These are phyloP conservation scores for Ylistrum balloti DNA, from an alignment of 1,140 invertebrate species.

Conservation along the genomic window DNA sequence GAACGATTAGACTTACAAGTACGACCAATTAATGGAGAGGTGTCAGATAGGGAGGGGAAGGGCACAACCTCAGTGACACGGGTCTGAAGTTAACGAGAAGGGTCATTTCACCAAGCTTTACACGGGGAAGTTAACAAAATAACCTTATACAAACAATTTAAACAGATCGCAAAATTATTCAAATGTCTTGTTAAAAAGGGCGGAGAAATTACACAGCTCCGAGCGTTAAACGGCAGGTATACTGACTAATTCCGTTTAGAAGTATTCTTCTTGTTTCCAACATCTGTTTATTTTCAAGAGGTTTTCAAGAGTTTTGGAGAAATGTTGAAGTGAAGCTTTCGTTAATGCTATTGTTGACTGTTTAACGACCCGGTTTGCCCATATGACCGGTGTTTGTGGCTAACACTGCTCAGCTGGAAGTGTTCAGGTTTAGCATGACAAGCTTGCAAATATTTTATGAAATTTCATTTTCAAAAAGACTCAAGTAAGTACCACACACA, in stretches of 20 bases:
- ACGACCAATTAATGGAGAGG: neutral
- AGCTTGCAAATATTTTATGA: neutral
- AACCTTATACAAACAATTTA: slow-evolving; percentile 36
- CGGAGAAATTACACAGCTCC: slow-evolving; percentile 13
- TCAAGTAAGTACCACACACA: neutral
- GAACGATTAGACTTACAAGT: slow-evolving; percentile 10
- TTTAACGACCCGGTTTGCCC: slow-evolving; percentile 30
- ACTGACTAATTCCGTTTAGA: neutral
- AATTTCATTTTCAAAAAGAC: neutral
- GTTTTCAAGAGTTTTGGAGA: slow-evolving; percentile 34
- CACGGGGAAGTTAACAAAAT: slow-evolving; percentile 16
- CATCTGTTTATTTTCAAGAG: slow-evolving; percentile 39
- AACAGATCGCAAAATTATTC: slow-evolving; percentile 35
- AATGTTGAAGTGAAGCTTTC: slow-evolving; percentile 9
- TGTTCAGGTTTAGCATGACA: neutral
- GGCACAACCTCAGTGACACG: neutral
- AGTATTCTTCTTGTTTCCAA: neutral
- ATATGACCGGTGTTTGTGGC: slow-evolving; percentile 22
- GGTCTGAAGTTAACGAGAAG: neutral
- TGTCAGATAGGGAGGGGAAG: slow-evolving; percentile 3
- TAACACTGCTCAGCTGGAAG: slow-evolving; percentile 15
- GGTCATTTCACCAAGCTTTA: neutral
- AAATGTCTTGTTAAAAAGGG: slow-evolving; percentile 24
- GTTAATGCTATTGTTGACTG: slow-evolving; percentile 12
- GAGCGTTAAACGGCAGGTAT: slow-evolving; percentile 31